phyloP scores from a whole-genome alignment of 1,140 invertebrate species.

The Neodiprion lecontei region DNA sequence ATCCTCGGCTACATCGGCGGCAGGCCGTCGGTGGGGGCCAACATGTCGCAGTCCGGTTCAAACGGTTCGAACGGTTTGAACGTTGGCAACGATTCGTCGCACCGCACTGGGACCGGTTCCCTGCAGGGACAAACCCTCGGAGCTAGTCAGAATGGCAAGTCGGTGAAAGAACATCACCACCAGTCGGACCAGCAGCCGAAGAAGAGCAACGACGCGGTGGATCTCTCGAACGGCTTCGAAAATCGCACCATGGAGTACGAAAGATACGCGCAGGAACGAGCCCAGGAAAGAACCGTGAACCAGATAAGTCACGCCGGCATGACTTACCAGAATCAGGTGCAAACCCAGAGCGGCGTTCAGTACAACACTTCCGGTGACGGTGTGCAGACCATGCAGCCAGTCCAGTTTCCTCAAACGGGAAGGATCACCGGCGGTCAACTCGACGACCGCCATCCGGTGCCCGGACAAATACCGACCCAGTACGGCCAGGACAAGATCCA shows the following conservation, averaged over 20 bases:
- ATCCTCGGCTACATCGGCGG: conserved; percentile 61
- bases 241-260: conserved; percentile 48
- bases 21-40: conserved; percentile 56
- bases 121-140: neutral
- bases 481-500: conserved; percentile 46
- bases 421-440: conserved; percentile 40
- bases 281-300: conserved; percentile 21
- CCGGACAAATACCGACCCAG: conserved; percentile 45
- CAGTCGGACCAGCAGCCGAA: neutral
- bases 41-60: conserved; percentile 54
- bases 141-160: conserved; percentile 45
- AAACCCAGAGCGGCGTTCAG: conserved; percentile 14
- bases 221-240: conserved; percentile 57
- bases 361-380: conserved; percentile 27
- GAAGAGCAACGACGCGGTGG: conserved; percentile 20
- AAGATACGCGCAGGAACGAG: conserved; percentile 35
- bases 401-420: conserved; percentile 26
- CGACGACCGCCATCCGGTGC: conserved; percentile 47
- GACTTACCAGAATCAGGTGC: neutral
- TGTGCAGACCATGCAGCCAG: conserved; percentile 27
- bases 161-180: neutral
- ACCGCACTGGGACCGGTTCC: conserved; percentile 24
- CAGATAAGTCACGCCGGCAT: conserved; percentile 6
- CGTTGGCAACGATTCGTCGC: conserved; percentile 19
- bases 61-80: conserved; percentile 38